These are phyloP conservation scores for Parelbella ahira DNA, from an alignment of 2,888 invertebrate species.

Conservation along the genomic window DNA sequence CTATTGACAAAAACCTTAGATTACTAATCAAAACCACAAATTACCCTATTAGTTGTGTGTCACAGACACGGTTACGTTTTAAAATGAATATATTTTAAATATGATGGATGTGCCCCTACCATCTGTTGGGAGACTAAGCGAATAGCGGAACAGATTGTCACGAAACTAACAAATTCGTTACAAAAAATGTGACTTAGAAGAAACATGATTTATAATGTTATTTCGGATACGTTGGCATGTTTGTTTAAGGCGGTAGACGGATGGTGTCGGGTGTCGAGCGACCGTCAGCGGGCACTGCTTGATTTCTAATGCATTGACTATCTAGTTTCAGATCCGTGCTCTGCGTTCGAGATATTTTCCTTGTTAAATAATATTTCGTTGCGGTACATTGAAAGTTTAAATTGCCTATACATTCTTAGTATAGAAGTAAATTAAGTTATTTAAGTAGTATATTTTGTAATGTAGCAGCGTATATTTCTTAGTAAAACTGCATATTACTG, in stretches of 20 bases:
- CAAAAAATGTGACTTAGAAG: slow-evolving; percentile 54
- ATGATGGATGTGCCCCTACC: slow-evolving; percentile 63
- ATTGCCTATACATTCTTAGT: too few species aligned
- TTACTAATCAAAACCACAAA: slow-evolving; percentile 10
- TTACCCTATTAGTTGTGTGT: slow-evolving; percentile 46
- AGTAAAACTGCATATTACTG: too few species aligned
- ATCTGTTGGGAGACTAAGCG: slow-evolving; percentile 75
- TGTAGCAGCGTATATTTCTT: too few species aligned
- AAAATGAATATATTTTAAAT: slow-evolving; percentile 57
- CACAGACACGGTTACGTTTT: slow-evolving; percentile 41
- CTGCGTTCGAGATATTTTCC: slow-evolving; percentile 8
- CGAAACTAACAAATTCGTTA: slow-evolving; percentile 70
- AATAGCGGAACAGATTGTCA: slow-evolving; percentile 80
- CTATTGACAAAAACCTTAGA: background rate
- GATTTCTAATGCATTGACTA: slow-evolving; percentile 39
- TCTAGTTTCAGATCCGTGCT: slow-evolving; percentile 27
- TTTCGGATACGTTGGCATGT: slow-evolving; percentile 74
- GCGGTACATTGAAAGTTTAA: too few species aligned
- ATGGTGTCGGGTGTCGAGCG: slow-evolving; percentile 49
- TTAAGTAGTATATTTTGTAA: too few species aligned
- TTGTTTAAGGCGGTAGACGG: slow-evolving; percentile 55
- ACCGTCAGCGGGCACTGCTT: slow-evolving; percentile 34
- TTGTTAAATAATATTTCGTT: too few species aligned
- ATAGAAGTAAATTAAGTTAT: too few species aligned
- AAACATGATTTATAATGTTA: slow-evolving; percentile 77